Evolutionary conservation across 2,888 invertebrate genomes (phyloP), one percentile per base, ranked within the genome.

Genomic region (Pristionchus mayeri): DNA sequence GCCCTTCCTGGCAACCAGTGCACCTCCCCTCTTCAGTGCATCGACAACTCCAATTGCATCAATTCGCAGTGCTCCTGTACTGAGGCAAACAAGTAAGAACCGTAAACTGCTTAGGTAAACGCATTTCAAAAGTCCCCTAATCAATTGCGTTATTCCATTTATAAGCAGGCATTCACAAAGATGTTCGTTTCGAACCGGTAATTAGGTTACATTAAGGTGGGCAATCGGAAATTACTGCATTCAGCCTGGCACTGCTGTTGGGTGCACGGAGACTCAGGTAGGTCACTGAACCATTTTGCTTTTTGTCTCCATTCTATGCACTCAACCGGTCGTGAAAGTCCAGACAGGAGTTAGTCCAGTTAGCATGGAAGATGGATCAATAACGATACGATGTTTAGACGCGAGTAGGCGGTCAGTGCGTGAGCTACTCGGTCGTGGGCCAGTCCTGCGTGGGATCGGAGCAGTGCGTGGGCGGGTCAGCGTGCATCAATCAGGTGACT

Each of bases 1-100:
- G 37, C n/a, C 18, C 13, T 7, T 40, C 76, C 76, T 40, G 76
- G 76, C 7, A 21, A 24, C 24, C 76, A 40, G 40, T 76, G 76
- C 27, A 7, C 9, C 9, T 76, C 76, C 6, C 48, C 76, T 11
- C 44, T 76, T 4, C 76, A 76, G 40, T 76, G 76, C 76, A 76
- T 76, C 27, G 76, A 76, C 24, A 76, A 76, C 24, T 76, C 76
- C 37, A 44, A 76, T 76, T 76, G 76, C 24, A 3, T 40, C 13
- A 76, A 76, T 48, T 6, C 7, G 7, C 4, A 16, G 3, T 76
- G 76, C 40, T 9, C 76, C 3, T 76, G 76, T 48, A 21, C 76
- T 27, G 44, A 18, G 3, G 6, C 76, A 13, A 76, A 40, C 30
- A 24, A 7, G 76, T 76, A 40, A 7, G 44, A 76, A 44, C 3